Evolutionary conservation across 2,797 vertebrate species (phyloP).

Genomic region (Pangasius krempfi): DNA sequence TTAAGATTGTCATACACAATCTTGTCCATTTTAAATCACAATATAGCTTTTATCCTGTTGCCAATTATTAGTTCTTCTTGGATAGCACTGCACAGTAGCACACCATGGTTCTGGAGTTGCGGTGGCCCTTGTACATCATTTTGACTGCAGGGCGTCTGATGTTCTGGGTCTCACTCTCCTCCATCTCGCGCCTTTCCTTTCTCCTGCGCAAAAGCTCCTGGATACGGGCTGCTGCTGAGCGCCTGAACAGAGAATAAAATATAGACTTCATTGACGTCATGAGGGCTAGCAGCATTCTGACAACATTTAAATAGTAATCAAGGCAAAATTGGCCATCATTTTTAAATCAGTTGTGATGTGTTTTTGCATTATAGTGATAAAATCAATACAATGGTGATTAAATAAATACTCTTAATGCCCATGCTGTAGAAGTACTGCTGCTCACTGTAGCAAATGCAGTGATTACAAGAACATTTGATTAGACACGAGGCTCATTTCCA

Average conservation of each 20-base stretch:
- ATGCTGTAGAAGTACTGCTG: conserved; percentile 2
- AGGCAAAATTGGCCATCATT: neutral
- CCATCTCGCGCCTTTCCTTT: conserved; percentile 96
- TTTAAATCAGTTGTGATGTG: neutral
- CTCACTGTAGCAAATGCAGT: conserved; percentile 23
- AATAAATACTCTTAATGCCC: conserved; percentile 2
- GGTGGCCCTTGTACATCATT: conserved; percentile 97
- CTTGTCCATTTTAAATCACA: neutral
- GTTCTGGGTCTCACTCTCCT: conserved; percentile 92
- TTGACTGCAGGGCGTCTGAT: conserved; percentile 92
- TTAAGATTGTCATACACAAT: neutral
- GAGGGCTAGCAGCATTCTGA: neutral
- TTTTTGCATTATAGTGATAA: neutral
- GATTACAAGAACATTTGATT: conserved; percentile 17
- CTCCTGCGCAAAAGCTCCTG: conserved; percentile 96
- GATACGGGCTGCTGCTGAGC: conserved; percentile 95
- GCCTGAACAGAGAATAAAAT: conserved; percentile 69
- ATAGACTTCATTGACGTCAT: neutral
- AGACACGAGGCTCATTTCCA: conserved; percentile 10
- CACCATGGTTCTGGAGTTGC: conserved; percentile 99
- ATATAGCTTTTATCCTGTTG: neutral
- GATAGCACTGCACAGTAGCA: neutral
- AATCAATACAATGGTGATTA: conserved; percentile 8
- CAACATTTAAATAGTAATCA: neutral
- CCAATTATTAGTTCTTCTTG: neutral